Percentiles rank a stretch among this genome's conserved stretches.
Conservation (phyloP, 2,113 vertebrate species). For the Choloepus hoffmanni region DNA sequence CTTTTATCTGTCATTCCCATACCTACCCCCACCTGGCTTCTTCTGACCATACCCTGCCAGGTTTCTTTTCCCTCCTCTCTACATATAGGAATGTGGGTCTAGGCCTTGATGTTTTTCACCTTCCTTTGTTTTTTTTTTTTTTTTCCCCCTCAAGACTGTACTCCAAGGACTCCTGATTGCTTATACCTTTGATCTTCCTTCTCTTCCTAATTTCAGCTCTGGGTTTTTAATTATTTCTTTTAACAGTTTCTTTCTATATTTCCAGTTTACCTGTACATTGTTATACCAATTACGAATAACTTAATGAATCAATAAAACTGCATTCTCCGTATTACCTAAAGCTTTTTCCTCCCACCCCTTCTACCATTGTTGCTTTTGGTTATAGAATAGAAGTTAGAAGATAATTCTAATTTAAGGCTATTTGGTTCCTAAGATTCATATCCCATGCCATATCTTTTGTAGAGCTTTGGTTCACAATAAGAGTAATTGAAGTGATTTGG, state of each 20-base stretch:
- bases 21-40: neutral
- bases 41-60: neutral
- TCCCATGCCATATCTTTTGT: slow-evolving; percentile 40
- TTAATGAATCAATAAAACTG: neutral
- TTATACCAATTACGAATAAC: neutral
- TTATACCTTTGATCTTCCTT: neutral
- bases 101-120: neutral
- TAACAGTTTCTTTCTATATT: neutral
- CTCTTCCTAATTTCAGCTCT: slow-evolving; percentile 12
- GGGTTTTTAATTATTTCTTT: neutral
- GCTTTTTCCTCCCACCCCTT: neutral
- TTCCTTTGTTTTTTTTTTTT: neutral
- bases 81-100: neutral
- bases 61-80: neutral
- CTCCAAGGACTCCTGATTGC: neutral
- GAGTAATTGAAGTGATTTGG: slow-evolving; percentile 39
- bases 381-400: slow-evolving; percentile 38
- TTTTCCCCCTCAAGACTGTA: fast-evolving
- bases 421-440: slow-evolving; percentile 44
- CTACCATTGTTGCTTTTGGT: neutral
- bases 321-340: neutral
- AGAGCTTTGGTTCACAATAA: slow-evolving; percentile 45
- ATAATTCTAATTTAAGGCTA: slow-evolving; percentile 48
- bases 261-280: neutral
- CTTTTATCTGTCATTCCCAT: neutral